Evolutionary conservation across 2,113 vertebrate genomes (phyloP).

Genomic region (Mastomys natalensis): DNA sequence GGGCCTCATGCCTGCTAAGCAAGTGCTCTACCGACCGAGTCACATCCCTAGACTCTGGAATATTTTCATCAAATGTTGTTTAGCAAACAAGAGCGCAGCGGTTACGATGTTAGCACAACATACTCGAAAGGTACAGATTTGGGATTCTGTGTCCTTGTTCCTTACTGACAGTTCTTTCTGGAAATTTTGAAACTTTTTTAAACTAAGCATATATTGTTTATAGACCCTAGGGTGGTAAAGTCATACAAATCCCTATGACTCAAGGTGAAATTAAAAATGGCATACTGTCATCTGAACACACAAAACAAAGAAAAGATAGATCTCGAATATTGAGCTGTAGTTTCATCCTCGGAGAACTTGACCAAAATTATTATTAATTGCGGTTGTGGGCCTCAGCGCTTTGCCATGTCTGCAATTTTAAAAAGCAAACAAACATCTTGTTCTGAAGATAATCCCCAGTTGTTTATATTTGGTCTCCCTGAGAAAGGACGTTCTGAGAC

Average conservation of each 20-base stretch:
- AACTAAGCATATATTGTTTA: neutral
- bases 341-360: constrained; percentile 35
- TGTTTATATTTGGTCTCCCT: constrained; percentile 81
- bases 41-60: neutral
- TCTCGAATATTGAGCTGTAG: neutral
- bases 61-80: neutral
- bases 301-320: neutral
- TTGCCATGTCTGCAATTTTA: constrained; percentile 71
- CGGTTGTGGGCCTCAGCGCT: constrained; percentile 30
- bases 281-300: neutral
- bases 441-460: constrained; percentile 77
- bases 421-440: constrained; percentile 82
- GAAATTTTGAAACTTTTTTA: constrained; percentile 44
- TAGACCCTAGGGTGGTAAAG: neutral
- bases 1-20: neutral
- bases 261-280: constrained; percentile 24
- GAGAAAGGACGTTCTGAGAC: constrained; percentile 70
- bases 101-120: neutral
- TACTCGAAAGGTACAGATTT: neutral
- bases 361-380: constrained; percentile 76
- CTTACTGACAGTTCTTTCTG: neutral
- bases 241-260: constrained; percentile 25
- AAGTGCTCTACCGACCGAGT: neutral
- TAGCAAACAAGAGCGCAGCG: neutral
- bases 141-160: neutral